A percentile compares a stretch with the other conserved stretches of the same genome.
Evolutionary conservation across 2,113 vertebrate genomes (phyloP).

Genomic region (Neoarius graeffei): DNA sequence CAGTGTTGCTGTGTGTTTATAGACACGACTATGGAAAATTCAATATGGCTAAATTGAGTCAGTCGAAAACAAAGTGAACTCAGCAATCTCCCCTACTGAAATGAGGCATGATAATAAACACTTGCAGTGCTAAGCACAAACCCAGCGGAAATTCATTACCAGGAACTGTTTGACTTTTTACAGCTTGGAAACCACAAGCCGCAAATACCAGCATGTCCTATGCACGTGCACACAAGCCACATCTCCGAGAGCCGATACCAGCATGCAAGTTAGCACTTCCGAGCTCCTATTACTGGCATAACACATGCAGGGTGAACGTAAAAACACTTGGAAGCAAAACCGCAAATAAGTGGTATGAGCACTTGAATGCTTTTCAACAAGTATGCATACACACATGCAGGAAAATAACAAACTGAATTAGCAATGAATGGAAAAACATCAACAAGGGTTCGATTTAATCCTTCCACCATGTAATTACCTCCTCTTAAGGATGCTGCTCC

Average conservation of each 20-base stretch:
- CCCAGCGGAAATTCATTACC: constrained; percentile 30
- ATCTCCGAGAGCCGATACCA: constrained; percentile 39
- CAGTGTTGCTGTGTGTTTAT: not conserved
- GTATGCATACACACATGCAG: not conserved
- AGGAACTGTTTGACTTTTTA: constrained; percentile 32
- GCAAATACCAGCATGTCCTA: constrained; percentile 47
- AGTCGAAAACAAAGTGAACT: not conserved
- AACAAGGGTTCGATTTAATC: constrained; percentile 17
- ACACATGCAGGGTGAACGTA: not conserved
- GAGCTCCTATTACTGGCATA: constrained; percentile 24
- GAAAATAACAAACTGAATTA: constrained; percentile 12
- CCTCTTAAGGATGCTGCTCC: not conserved
- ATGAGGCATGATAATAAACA: constrained; percentile 22
- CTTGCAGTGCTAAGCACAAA: constrained; percentile 5
- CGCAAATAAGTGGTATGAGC: constrained; percentile 13
- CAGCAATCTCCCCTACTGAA: not conserved
- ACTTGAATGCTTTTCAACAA: constrained; percentile 19
- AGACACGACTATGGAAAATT: not conserved
- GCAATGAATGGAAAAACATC: not conserved
- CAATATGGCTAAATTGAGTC: not conserved
- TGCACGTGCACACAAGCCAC: constrained; percentile 34
- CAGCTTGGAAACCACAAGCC: constrained; percentile 40
- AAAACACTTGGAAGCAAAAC: constrained; percentile 31
- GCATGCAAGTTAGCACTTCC: constrained; percentile 40
- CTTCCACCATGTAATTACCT: constrained; percentile 34